These are phyloP conservation scores for Cyclargus thomasi DNA, from an alignment of 1,140 invertebrate genomes.

Conservation along the genomic window DNA sequence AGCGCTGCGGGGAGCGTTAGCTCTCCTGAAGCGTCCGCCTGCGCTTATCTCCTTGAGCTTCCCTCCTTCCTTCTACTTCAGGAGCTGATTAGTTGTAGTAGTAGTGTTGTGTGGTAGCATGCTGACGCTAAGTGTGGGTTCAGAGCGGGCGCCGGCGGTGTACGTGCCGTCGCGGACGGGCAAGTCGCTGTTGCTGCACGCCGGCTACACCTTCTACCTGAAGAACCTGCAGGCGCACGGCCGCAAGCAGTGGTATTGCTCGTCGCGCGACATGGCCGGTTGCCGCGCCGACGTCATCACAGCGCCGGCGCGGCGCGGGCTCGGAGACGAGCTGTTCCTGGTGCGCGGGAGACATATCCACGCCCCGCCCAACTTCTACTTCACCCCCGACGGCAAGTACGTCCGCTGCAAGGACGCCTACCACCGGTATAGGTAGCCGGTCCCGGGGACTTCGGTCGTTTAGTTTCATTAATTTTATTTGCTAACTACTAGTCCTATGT, in stretches of 20 bases:
- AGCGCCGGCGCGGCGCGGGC: slow-evolving; percentile 43
- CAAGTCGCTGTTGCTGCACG: slow-evolving; percentile 63
- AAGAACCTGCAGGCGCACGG: slow-evolving; percentile 67
- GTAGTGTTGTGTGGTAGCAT: slow-evolving; percentile 31
- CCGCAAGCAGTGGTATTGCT: slow-evolving; percentile 70
- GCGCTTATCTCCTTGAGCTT: no score
- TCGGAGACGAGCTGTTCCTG: slow-evolving; percentile 56
- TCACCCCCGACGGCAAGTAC: slow-evolving; percentile 66
- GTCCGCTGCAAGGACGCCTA: slow-evolving; percentile 64
- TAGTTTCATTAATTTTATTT: background rate
- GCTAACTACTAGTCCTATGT: background rate
- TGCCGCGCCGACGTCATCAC: slow-evolving; percentile 68
- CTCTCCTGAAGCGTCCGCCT: background rate
- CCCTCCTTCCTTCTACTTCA: no score
- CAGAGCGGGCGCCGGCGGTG: slow-evolving; percentile 59
- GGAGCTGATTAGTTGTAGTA: slow-evolving; percentile 22
- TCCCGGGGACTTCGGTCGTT: background rate
- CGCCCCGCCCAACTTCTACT: slow-evolving; percentile 60
- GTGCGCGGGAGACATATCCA: slow-evolving; percentile 63
- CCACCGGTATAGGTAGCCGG: slow-evolving; percentile 57
- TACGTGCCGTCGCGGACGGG: slow-evolving; percentile 71
- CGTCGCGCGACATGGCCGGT: slow-evolving; percentile 63
- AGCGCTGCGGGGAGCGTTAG: no score
- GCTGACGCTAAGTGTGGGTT: slow-evolving; percentile 47
- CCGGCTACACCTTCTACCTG: slow-evolving; percentile 67